A percentile compares a stretch with the other conserved stretches of the same genome.
These are phyloP conservation scores for Astreopora myriophthalma DNA, from an alignment of 64 coral and sea anemone genomes.

Conservation along the genomic window DNA sequence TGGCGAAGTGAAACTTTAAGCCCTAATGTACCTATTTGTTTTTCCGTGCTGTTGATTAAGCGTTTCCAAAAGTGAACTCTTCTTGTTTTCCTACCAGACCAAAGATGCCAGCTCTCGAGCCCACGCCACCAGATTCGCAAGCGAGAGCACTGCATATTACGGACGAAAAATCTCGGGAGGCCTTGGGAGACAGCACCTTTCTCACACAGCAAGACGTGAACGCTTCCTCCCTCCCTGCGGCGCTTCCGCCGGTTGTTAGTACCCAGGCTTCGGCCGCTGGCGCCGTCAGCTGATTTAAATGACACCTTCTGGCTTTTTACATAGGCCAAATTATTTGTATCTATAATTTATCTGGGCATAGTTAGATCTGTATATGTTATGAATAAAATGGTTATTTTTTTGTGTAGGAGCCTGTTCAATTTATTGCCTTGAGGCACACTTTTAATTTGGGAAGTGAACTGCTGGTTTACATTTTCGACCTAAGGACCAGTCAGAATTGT, in stretches of 20 bases:
- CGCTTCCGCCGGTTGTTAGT: slow-evolving; percentile 17
- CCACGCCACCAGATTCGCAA: neutral
- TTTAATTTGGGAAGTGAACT: too few relatives aligned
- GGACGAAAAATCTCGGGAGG: neutral
- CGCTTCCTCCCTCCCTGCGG: slow-evolving; percentile 14
- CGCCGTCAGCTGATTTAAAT: neutral
- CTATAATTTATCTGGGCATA: neutral
- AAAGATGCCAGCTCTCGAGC: neutral
- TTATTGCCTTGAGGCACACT: neutral
- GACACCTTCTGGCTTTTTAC: neutral
- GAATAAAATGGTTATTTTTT: slow-evolving; percentile 10
- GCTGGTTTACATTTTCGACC: too few relatives aligned
- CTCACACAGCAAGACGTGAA: slow-evolving; percentile 13
- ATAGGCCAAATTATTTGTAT: neutral
- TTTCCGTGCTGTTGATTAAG: neutral
- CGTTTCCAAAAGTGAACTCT: neutral
- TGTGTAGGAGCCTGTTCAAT: neutral
- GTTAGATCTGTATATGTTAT: neutral
- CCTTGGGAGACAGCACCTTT: slow-evolving; percentile 6
- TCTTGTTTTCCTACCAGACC: neutral
- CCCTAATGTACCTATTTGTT: too few relatives aligned
- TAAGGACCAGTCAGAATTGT: too few relatives aligned
- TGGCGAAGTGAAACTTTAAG: too few relatives aligned
- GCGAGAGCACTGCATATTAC: neutral
- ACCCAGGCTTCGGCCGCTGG: neutral